A percentile compares a stretch with the other conserved stretches of the same genome.
phyloP scores from a whole-genome alignment of 2,797 vertebrate species.

The Kryptopterus vitreolus region DNA sequence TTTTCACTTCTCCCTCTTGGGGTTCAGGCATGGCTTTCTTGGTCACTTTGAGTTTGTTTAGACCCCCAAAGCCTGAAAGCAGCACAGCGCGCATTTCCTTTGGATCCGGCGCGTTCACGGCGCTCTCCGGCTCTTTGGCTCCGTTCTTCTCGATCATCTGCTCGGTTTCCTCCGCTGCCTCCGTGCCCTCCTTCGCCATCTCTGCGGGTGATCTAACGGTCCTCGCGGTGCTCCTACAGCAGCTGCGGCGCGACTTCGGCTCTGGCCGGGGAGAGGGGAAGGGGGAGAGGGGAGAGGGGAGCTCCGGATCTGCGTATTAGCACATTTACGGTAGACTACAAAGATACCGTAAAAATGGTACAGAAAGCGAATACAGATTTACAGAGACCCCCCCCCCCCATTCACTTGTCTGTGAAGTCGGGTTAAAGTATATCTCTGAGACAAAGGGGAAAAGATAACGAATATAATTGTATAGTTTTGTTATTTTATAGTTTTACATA shows the following conservation, averaged over 20 bases:
- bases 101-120: slow-evolving; percentile 69
- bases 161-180: slow-evolving; percentile 89
- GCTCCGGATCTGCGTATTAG: neutral
- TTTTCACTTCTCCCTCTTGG: slow-evolving; percentile 89
- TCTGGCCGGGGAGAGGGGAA: neutral
- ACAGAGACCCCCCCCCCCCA: neutral
- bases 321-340: slow-evolving; percentile 35
- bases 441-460: neutral
- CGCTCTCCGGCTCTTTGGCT: slow-evolving; percentile 71
- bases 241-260: slow-evolving; percentile 13
- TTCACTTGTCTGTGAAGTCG: neutral
- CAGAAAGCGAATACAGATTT: neutral
- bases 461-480: too few species aligned
- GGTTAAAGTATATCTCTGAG: neutral
- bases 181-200: slow-evolving; percentile 89
- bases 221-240: slow-evolving; percentile 29
- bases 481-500: too few species aligned
- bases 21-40: slow-evolving; percentile 93
- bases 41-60: slow-evolving; percentile 93
- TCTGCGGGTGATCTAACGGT: slow-evolving; percentile 52
- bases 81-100: slow-evolving; percentile 95
- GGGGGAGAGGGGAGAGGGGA: too few species aligned
- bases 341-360: slow-evolving; percentile 67
- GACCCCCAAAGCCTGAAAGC: slow-evolving; percentile 88
- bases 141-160: slow-evolving; percentile 86